Percentiles rank a stretch among this genome's conserved stretches.
Conservation (phyloP, 2,888 invertebrate genomes). For the Lacanobia wlatinum region DNA sequence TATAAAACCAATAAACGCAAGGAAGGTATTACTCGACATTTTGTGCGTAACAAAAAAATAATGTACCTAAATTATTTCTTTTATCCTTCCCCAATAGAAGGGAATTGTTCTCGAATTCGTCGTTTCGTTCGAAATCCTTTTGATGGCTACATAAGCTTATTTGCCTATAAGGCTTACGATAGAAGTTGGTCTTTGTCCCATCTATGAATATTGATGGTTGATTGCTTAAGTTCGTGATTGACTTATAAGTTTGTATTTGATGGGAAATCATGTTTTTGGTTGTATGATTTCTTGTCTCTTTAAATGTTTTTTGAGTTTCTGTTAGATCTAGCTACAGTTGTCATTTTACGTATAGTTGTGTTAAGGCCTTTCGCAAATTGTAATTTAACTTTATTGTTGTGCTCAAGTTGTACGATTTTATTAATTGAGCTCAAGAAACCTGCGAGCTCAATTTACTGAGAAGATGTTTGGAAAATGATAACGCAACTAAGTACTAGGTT, state of each 20-base stretch:
- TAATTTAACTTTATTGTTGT: neutral
- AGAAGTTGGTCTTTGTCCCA: conserved; percentile 59
- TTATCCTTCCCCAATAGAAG: conserved; percentile 62
- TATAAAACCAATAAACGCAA: conserved; percentile 59
- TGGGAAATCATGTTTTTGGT: conserved; percentile 23
- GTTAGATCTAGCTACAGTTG: neutral
- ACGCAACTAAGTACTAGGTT: neutral
- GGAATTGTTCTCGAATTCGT: conserved; percentile 67
- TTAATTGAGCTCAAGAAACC: neutral
- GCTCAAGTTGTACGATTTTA: neutral
- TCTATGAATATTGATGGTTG: conserved; percentile 64
- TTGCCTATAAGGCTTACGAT: conserved; percentile 60
- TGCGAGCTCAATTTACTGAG: neutral
- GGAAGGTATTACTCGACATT: conserved; percentile 56
- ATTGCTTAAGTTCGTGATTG: conserved; percentile 51
- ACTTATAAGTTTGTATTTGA: conserved; percentile 47
- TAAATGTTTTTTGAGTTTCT: neutral
- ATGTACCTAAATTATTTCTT: conserved; percentile 70
- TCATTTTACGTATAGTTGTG: too few relatives aligned
- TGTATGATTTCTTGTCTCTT: neutral
- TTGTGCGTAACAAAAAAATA: conserved; percentile 58
- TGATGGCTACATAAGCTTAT: conserved; percentile 70
- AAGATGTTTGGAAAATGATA: neutral
- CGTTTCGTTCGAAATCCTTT: conserved; percentile 68
- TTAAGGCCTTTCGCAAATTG: neutral